A percentile compares a stretch with the other conserved stretches of the same genome.
Conservation (phyloP, 2,888 invertebrate species). For the Chamaedrilus cognettii region DNA sequence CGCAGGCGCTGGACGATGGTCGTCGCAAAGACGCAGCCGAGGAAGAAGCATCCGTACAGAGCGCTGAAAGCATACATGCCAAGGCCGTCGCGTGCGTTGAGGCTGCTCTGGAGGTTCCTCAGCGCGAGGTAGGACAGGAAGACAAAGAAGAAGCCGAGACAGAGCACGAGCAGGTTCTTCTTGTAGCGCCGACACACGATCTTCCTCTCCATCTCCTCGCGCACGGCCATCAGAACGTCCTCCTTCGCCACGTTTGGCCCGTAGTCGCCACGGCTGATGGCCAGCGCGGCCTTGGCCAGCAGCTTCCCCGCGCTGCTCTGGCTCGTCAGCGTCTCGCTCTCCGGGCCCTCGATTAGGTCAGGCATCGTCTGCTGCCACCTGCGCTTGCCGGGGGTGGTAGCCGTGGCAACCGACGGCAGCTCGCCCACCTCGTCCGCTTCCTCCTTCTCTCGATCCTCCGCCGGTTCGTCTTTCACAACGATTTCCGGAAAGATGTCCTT, state of each 20-base stretch:
- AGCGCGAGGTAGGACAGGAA: conserved; percentile 49
- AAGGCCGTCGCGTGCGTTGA: conserved; percentile 50
- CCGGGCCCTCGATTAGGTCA: conserved; percentile 39
- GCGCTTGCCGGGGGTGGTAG: conserved; percentile 9
- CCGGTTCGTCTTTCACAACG: not conserved
- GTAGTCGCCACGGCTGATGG: conserved; percentile 18
- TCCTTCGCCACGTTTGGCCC: not conserved
- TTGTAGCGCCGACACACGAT: conserved; percentile 41
- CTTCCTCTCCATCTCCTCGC: conserved; percentile 35
- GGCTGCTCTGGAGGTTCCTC: conserved; percentile 54
- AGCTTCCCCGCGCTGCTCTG: conserved; percentile 33
- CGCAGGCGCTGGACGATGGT: conserved; percentile 48
- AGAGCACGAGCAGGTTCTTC: conserved; percentile 48
- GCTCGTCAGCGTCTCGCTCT: conserved; percentile 36
- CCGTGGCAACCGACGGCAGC: not conserved
- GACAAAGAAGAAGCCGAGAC: conserved; percentile 45
- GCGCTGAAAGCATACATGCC: conserved; percentile 50
- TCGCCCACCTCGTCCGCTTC: conserved; percentile 1
- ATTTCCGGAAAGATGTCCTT: not conserved
- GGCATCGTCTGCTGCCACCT: conserved; percentile 38
- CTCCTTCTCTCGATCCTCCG: not conserved
- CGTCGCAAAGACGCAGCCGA: conserved; percentile 51
- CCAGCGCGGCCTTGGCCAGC: conserved; percentile 34
- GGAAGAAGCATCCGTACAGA: conserved; percentile 45
- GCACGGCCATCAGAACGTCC: conserved; percentile 2